Base-by-base conservation (phyloP, 2,888 invertebrate genomes). In the Sinelater perroti region DNA sequence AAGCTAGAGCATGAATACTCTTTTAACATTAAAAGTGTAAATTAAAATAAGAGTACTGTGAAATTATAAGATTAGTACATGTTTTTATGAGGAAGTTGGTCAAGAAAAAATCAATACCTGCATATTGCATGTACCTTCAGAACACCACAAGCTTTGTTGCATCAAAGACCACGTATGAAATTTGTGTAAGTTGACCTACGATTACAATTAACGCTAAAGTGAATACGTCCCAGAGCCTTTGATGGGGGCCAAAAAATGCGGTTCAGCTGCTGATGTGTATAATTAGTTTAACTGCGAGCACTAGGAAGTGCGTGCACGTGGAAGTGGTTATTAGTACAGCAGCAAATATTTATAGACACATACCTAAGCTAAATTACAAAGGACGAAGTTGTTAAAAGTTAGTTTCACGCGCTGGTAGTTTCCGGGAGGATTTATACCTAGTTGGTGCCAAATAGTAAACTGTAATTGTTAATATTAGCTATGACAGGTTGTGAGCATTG, bases 281-380 rank as follows among this genome's bases (percentile, higher is more conserved):
- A 30, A 30, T 30, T 30, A 30, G 30, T 30, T 30, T 30, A 28
- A 30, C 30, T 30, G 30, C 30, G 13, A 30, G 30, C 6, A 11
- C 11, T 13, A 30, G 11, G 30, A 30, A 13, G 6, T 30, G 11
- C 11, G 10, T 30, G 13, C 30, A 30, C 30, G 30, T 30, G 30
- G 30, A 30, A 30, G 13, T 8, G 8, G 30, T 30, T 4, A 13
- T 30, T 30, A 5, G 11, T 30, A 13, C 13, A 30, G 7, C 10
- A 5, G 30, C 13, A 30, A 30, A 30, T 30, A 10, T 8, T 26
- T 4, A 26, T 26, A 26, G 5, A 2, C 8, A 30, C 10, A 5
- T 10, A 26, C 8, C 26, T 2, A 5, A 26, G 26, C 10, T 5
- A 26, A 26, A 26, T 4, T 26, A 5, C 4, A 2, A 3, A 26